Evolutionary conservation across 2,113 vertebrate species (phyloP), one percentile per base, ranked within the genome.

Genomic region (Catharus fuscescens): DNA sequence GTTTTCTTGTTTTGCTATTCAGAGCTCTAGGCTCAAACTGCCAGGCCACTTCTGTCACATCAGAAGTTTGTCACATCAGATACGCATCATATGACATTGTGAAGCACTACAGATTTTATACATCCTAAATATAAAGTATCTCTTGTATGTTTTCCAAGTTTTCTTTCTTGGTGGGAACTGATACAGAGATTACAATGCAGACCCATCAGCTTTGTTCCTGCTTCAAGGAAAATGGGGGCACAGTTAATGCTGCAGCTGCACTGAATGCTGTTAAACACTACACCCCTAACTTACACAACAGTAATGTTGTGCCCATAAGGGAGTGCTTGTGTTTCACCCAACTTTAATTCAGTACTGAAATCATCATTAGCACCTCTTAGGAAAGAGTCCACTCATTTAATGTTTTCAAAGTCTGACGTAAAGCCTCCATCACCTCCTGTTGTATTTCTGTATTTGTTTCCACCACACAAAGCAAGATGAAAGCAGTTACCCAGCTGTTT

Each of bases 1-100:
- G 73, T 78, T 96, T 93, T 92, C 59, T 95, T 95, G 52, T 57
- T 94, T 90, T 88, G 26, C 28, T 85, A 2, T 62, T 54, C 62
- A 92, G 86, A 90, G 65, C 72, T 79, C 62, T 36, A 36, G 32
- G 67, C 61, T 62, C 54, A 71, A 80, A 62, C 52, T 90, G 80
- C 36, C 77, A 87, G 40, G 70, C 56, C 26, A 38, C 36, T 67
- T 67, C 59, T 0, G 0, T 65, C 81, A 72, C 57, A 50, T 74
- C 42, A 52, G 60, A 56, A 74, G 56, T 48, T 56, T 72, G 66
- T 87, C 88, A 54, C 42, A 53, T 90, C 80, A 47, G 6, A 64
- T 16, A 70, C 1, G 4, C 24, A 20, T 32, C 60, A 71, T 18
- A 29, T 1, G 6, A 57, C 28, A 48, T 1, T 0, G 0, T 6